Conservation (phyloP, 1,140 invertebrate species). For the Carposina sasakii region DNA sequence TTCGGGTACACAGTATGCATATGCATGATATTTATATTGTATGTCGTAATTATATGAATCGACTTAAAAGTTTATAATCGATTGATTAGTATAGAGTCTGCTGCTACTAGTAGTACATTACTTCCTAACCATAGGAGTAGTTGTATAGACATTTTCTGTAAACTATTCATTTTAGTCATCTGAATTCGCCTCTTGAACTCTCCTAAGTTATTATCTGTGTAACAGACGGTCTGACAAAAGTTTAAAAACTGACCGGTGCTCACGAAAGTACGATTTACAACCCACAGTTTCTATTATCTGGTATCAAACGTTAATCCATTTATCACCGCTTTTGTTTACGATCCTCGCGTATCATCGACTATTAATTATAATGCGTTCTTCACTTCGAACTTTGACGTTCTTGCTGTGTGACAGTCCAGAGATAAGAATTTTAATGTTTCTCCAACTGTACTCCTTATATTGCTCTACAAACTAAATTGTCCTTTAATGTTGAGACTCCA, state of each 20-base stretch:
- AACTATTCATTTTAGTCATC: no score
- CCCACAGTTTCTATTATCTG: constrained; percentile 60
- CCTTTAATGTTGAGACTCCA: constrained; percentile 21
- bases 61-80: no score
- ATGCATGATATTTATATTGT: no score
- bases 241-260: constrained; percentile 39
- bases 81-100: no score
- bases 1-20: no score
- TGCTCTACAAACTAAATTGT: constrained; percentile 25
- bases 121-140: no score
- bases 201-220: constrained; percentile 8
- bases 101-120: constrained; percentile 10
- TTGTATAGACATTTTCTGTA: no score
- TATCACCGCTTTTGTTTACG: constrained; percentile 71
- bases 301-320: constrained; percentile 68
- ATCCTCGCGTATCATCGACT: constrained; percentile 68
- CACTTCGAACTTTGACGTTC: constrained; percentile 71
- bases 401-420: constrained; percentile 66
- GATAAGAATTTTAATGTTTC: constrained; percentile 71
- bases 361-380: constrained; percentile 70
- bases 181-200: no score
- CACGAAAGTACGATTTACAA: constrained; percentile 64
- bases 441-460: constrained; percentile 40
- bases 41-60: no score
- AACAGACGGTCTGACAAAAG: constrained; percentile 20